Conservation (phyloP, 2,888 invertebrate genomes). For the Auanema freiburgensis region DNA sequence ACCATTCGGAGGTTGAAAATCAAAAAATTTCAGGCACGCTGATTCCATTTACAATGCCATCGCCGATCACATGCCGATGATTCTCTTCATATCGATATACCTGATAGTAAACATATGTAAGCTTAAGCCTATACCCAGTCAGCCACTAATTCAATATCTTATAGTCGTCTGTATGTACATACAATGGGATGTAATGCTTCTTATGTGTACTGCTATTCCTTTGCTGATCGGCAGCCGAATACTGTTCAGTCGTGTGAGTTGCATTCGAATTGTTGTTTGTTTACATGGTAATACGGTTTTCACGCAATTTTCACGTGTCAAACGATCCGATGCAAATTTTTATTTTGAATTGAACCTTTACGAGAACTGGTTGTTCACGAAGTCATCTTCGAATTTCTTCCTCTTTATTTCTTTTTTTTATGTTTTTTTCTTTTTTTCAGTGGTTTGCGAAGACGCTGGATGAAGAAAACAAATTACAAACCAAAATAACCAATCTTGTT, state of each 20-base stretch:
- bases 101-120: conserved; percentile 41
- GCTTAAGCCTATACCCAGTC: background rate
- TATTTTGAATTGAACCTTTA: no score
- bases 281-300: no score
- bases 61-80: conserved; percentile 61
- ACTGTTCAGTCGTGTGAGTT: conserved; percentile 55
- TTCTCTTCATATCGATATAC: conserved; percentile 56
- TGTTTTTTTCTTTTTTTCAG: conserved; percentile 27
- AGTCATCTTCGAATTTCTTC: conserved; percentile 7
- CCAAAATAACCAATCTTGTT: conserved; percentile 60
- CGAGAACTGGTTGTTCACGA: background rate
- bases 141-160: background rate
- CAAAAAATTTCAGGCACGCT: conserved; percentile 49
- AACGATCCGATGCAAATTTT: no score
- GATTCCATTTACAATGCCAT: conserved; percentile 62
- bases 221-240: conserved; percentile 51
- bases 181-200: conserved; percentile 62
- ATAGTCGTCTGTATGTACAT: conserved; percentile 48
- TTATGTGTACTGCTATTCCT: conserved; percentile 58
- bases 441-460: conserved; percentile 62
- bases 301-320: no score
- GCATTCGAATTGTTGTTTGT: no score
- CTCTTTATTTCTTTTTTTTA: conserved; percentile 6
- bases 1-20: conserved; percentile 1
- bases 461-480: conserved; percentile 54